These are phyloP conservation scores for Micropterix aruncella DNA, from an alignment of 2,888 invertebrate species.

Conservation along the genomic window DNA sequence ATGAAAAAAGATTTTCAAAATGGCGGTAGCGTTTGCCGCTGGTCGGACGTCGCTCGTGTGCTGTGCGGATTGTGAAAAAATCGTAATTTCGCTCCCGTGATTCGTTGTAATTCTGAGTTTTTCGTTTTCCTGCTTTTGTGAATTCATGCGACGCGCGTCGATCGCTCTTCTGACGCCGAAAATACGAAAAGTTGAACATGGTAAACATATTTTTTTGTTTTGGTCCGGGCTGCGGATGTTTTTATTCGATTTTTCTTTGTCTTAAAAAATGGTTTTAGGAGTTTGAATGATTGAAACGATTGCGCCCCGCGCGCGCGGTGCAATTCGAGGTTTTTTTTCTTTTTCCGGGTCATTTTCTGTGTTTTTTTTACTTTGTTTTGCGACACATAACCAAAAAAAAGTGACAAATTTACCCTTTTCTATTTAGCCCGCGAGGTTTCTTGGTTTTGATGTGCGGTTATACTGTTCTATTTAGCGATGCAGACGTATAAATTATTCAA, in stretches of 20 bases:
- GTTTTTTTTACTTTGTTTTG: conserved; percentile 17
- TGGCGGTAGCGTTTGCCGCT: conserved; percentile 40
- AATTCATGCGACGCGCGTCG: too few species aligned
- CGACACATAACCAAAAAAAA: conserved; percentile 32
- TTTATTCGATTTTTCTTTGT: not conserved
- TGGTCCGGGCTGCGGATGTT: not conserved
- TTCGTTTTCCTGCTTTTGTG: not conserved
- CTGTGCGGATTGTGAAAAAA: too few species aligned
- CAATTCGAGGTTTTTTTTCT: not conserved
- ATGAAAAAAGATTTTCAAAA: too few species aligned
- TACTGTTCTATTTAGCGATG: not conserved
- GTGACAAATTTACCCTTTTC: conserved; percentile 19
- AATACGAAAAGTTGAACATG: not conserved
- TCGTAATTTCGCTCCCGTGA: not conserved
- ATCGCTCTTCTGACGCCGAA: too few species aligned
- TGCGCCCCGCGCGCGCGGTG: too few species aligned
- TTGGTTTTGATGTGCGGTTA: too few species aligned
- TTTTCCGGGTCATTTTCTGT: not conserved
- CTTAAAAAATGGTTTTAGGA: not conserved
- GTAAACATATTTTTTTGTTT: conserved; percentile 1
- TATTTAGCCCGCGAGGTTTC: too few species aligned
- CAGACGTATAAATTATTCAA: conserved; percentile 25
- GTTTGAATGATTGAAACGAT: too few species aligned
- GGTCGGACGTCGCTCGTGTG: conserved; percentile 33
- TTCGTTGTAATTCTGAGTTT: not conserved